Base-by-base conservation (phyloP, 1,140 invertebrate genomes). In the Hylaeus anthracinus region DNA sequence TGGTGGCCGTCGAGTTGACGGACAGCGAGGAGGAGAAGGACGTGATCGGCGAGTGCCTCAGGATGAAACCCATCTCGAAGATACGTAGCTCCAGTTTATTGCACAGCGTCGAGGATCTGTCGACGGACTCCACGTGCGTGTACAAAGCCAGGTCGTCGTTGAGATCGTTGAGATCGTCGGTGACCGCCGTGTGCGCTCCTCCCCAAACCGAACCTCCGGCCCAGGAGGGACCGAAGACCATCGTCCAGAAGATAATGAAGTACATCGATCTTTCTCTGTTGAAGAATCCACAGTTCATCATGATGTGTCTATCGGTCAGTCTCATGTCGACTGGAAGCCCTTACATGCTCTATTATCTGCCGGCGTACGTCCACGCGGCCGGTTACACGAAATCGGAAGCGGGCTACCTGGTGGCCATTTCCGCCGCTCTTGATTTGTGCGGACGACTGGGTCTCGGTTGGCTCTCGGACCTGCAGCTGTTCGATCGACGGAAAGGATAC, bases 281-380 rank as follows among this genome's bases (percentile, higher is more conserved):
- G 26, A 95, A 95, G 84, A 95, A 96, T 61, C 94, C 95, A 67
- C 94, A 95, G n/a, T 97, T 97, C 84, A 95, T 96, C 53, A 92
- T 96, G 79, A 95, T 97, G 91, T 96, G 96, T 76, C 92, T 95
- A 2, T 96, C 96, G 6, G 96, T 97, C 10, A 96, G 95, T 6
- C 92, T 96, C 2, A 96, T 97, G 95, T 96, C 96, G 0, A 95
- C 96, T 5, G 96, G 96, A 6, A 96, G 96, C 39, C 96, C 96
- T 0, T 96, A 97, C 86, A 95, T 96, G 90, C 89, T 97, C 5
- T 96, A 96, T 88, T 96, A 96, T 89, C 90, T 97, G 63, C 96
- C 96, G 1, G 96, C 96, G 0, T 96, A 96, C 86, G 96, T 96
- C 0, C 94, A 96, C 15, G 94, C 94, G 0, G 93, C 93, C n/a